These are phyloP conservation scores for Drosophila setosimentum DNA, from an alignment of 2,888 invertebrate species.

Conservation along the genomic window DNA sequence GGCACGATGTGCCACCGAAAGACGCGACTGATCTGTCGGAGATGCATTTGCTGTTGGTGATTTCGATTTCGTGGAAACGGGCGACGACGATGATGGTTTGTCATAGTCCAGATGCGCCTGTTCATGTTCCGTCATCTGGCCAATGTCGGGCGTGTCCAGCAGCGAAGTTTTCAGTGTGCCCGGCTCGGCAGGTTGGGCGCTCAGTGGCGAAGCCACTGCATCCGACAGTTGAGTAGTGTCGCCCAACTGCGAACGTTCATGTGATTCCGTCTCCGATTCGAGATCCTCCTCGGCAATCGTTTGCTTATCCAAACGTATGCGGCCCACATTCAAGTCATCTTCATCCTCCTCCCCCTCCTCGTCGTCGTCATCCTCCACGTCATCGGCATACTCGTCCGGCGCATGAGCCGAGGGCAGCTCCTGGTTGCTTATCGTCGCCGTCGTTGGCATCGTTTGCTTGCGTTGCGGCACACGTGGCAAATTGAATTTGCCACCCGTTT, in stretches of 20 bases:
- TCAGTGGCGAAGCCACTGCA: constrained; percentile 88
- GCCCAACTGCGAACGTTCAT: constrained; percentile 64
- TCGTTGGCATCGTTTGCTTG: constrained; percentile 77
- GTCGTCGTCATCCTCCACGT: constrained; percentile 76
- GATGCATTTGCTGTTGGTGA: constrained; percentile 37
- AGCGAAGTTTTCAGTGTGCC: constrained; percentile 96
- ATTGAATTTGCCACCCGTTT: constrained; percentile 84
- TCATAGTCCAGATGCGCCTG: constrained; percentile 90
- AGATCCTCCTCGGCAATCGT: constrained; percentile 76
- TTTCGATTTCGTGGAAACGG: constrained; percentile 49
- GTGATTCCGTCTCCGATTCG: constrained; percentile 78
- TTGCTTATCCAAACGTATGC: constrained; percentile 74
- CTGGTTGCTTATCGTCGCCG: constrained; percentile 58
- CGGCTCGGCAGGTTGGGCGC: constrained; percentile 94
- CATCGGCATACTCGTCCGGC: constrained; percentile 70
- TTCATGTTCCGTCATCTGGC: constrained; percentile 97
- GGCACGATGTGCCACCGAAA: constrained; percentile 86
- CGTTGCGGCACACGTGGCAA: constrained; percentile 83
- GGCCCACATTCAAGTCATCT: constrained; percentile 84
- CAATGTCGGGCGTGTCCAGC: constrained; percentile 94
- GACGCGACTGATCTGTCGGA: constrained; percentile 68
- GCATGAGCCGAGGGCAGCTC: constrained; percentile 67
- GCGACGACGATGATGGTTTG: constrained; percentile 56
- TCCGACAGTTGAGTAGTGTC: constrained; percentile 87
- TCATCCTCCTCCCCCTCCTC: constrained; percentile 83